A percentile compares a stretch with the other conserved stretches of the same genome.
These are phyloP conservation scores for Microctenopoma steveboyesi DNA, from an alignment of 2,797 vertebrate genomes.

Conservation along the genomic window DNA sequence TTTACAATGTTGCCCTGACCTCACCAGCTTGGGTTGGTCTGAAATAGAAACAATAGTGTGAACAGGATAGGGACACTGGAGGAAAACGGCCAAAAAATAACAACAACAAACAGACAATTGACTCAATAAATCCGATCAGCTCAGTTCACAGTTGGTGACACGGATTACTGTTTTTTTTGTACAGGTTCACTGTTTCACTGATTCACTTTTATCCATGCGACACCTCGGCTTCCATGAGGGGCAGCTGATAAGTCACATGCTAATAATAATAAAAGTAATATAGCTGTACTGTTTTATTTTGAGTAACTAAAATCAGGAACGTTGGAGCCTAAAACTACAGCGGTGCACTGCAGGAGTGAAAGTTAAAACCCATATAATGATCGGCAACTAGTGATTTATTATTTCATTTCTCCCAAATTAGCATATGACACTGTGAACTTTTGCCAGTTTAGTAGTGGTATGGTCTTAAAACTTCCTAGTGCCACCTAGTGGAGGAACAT, in stretches of 20 bases:
- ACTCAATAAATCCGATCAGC: conserved; percentile 53
- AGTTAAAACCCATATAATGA: neutral
- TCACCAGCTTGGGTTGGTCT: conserved; percentile 71
- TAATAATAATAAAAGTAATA: conserved; percentile 30
- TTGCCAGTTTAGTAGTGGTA: neutral
- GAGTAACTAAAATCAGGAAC: neutral
- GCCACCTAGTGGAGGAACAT: conserved; percentile 65
- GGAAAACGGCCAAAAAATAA: conserved; percentile 59
- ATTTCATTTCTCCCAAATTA: neutral
- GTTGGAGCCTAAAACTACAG: neutral
- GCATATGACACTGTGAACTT: conserved; percentile 14
- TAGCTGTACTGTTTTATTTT: neutral
- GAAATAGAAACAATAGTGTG: conserved; percentile 81
- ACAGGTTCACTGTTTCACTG: conserved; percentile 17
- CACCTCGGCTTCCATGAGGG: conserved; percentile 6
- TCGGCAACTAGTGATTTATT: neutral
- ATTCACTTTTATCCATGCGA: conserved; percentile 20
- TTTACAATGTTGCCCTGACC: conserved; percentile 84
- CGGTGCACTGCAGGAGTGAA: neutral
- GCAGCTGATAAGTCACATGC: neutral
- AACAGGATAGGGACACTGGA: conserved; percentile 75
- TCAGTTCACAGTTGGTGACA: conserved; percentile 17
- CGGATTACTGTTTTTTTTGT: conserved; percentile 16
- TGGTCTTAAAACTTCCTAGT: conserved; percentile 7
- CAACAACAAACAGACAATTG: conserved; percentile 59